Evolutionary conservation across 2,888 invertebrate species (phyloP), one percentile per base, ranked within the genome.

Genomic region (Nycteola revayana): DNA sequence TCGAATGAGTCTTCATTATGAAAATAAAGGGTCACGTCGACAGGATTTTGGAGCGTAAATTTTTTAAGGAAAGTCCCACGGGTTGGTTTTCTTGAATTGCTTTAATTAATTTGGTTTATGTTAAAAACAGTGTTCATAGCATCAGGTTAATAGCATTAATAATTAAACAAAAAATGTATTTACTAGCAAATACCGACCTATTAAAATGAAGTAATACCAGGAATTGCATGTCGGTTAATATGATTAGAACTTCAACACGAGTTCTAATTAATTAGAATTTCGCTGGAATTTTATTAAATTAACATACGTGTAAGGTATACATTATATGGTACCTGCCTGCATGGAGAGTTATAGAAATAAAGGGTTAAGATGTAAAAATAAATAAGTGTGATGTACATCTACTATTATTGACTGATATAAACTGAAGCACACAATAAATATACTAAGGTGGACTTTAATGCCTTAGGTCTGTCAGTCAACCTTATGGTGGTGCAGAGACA

Each of bases 1-100:
- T 64, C 61, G 60, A 60, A 59, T n/a, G n/a, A 66, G 63, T 67
- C 66, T 75, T 74, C 70, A 73, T 74, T 69, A 71, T 66, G 64
- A 68, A 75, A 74, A 72, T 75, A 75, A 70, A 72, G 68, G 74
- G 64, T 67, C 69, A 63, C 45, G 41, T 37, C 25, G 36, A 6
- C 22, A 30, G 36, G 31, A 36, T 50, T 42, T 36, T 7, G 33
- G 41, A 47, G 49, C 37, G 60, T 51, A 56, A 57, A 56, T 65
- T 71, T 66, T 61, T 50, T 53, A 42, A 34, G 44, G 32, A 39
- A 47, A 36, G 48, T 39, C 34, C 36, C 52, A 42, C 32, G 44
- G 55, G 46, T 49, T 44, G 32, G 21, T 39, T 11, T 32, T 11
- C 34, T 30, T 33, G 34, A 47, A 53, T 59, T 39, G 32, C 34